A percentile compares a stretch with the other conserved stretches of the same genome.
Evolutionary conservation across 2,797 vertebrate species (phyloP).

Genomic region (Leptoclinus maculatus): DNA sequence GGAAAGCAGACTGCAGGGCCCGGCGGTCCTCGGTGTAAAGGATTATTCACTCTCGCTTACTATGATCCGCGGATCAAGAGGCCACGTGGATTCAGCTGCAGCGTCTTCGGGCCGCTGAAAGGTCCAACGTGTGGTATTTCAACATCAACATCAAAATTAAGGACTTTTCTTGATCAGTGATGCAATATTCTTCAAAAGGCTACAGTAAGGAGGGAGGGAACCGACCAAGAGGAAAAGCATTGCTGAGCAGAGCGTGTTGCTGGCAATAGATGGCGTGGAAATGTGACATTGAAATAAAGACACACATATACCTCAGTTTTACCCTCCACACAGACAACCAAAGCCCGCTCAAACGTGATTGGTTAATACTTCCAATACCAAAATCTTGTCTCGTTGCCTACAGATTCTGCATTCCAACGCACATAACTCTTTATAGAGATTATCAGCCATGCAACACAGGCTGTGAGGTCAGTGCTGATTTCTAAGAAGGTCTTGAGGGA

Average conservation of each 20-base stretch:
- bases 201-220: not conserved
- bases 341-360: not conserved
- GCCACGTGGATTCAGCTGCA: conserved; percentile 8
- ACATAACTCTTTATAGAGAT: not conserved
- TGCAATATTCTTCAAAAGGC: not conserved
- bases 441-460: not conserved
- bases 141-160: not conserved
- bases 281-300: not conserved
- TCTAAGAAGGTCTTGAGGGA: not conserved
- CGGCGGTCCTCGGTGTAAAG: conserved; percentile 28
- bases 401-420: not conserved
- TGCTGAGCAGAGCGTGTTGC: not conserved
- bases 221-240: not conserved
- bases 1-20: conserved; percentile 43
- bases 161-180: not conserved
- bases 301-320: not conserved
- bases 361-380: not conserved
- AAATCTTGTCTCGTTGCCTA: not conserved
- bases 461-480: not conserved
- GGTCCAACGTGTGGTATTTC: not conserved
- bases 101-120: conserved; percentile 8
- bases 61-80: conserved; percentile 40
- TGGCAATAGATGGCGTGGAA: not conserved
- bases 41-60: conserved; percentile 40
- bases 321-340: not conserved